Evolutionary conservation across 2,113 vertebrate species (phyloP).

Genomic region (Scytalopus superciliaris): DNA sequence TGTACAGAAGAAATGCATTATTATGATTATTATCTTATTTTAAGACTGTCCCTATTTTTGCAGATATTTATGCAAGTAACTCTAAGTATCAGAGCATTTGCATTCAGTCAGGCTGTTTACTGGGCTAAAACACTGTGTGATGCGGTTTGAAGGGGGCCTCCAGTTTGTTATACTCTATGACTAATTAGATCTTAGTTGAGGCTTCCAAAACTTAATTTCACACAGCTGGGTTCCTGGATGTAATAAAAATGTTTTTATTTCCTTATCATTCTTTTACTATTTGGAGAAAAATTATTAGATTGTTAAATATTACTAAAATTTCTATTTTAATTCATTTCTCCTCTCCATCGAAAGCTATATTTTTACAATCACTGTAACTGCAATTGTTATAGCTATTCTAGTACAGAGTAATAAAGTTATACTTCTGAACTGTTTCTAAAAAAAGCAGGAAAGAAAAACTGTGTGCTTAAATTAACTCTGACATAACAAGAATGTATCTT

Average conservation of each 20-base stretch:
- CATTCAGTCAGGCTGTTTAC: neutral
- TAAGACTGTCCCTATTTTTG: neutral
- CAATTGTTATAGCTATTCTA: neutral
- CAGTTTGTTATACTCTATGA: neutral
- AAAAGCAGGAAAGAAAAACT: neutral
- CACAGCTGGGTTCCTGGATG: neutral
- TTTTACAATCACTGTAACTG: neutral
- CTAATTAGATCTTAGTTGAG: neutral
- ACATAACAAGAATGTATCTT: neutral
- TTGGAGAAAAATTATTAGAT: neutral
- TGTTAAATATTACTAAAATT: neutral
- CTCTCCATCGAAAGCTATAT: neutral
- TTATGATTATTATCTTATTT: neutral
- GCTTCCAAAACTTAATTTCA: constrained; percentile 10
- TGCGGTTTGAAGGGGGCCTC: neutral
- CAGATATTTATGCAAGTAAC: neutral
- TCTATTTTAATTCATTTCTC: neutral
- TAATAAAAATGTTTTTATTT: neutral
- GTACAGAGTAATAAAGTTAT: neutral
- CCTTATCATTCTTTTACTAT: neutral
- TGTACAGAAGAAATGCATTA: neutral
- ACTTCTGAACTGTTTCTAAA: neutral
- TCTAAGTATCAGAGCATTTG: neutral
- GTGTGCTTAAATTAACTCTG: neutral
- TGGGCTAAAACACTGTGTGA: neutral